Evolutionary conservation across 2,888 invertebrate genomes (phyloP), one percentile per base, ranked within the genome.

Genomic region (Drosophila acutilabella): DNA sequence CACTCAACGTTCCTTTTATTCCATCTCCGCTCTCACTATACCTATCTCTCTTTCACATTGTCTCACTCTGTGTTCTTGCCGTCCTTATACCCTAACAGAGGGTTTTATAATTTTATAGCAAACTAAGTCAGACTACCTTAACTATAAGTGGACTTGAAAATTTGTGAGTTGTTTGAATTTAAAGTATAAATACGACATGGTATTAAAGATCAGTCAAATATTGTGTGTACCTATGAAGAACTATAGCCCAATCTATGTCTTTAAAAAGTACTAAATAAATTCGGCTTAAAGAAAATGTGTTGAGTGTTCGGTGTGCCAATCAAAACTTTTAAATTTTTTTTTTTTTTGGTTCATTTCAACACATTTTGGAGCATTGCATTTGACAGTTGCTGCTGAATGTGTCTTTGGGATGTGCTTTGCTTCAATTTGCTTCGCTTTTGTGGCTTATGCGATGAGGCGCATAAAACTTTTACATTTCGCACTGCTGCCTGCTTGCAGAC

Each of bases 381-480:
- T 69, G 74, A 67, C 74, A 75, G 78, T 64, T 38, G 14, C 53
- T 44, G 41, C 51, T 64, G 58, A 61, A 59, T 50, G 56, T 69
- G 64, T 66, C 56, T 65, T 62, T 64, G 44, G 59, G 20, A 44
- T 48, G 26, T 33, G 59, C 42, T 30, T 53, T 16, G 18, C 42
- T 44, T 56, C 51, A 78, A 70, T 71, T 74, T 71, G 45, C 60
- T 44, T 64, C 60, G 44, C 71, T 71, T 71, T 65, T 74, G 79
- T 65, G 80, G 79, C 67, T 78, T 74, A 62, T 74, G 74, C 64
- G 61, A 42, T 71, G 64, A 62, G 61, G 64, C 64, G 74, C 78
- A 80, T 75, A 78, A 88, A 83, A 83, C 83, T 83, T 83, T 83
- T 82, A 73, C 88, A 71, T 73, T 83, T 78, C 83, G 69, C 82